Conservation (phyloP, 2,888 invertebrate genomes). For the Dione vanillae region DNA sequence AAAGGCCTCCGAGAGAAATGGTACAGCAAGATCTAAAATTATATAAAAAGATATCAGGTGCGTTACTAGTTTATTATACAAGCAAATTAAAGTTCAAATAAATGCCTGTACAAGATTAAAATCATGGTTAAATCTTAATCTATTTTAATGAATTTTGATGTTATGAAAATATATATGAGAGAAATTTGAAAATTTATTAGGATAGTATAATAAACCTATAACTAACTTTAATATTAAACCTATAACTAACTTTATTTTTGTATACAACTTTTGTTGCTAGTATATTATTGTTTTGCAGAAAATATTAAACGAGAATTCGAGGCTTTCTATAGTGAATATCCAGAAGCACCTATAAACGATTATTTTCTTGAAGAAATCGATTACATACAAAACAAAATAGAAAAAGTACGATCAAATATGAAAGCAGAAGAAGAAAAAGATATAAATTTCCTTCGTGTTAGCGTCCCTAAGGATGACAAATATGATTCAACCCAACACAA, state of each 20-base stretch:
- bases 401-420: slow-evolving; percentile 50
- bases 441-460: slow-evolving; percentile 6
- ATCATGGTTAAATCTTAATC: background rate
- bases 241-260: background rate
- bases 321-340: slow-evolving; percentile 70
- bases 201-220: slow-evolving; percentile 3
- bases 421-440: slow-evolving; percentile 48
- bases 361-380: slow-evolving; percentile 57
- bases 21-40: slow-evolving; percentile 65
- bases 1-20: slow-evolving; percentile 65
- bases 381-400: slow-evolving; percentile 38
- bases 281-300: slow-evolving; percentile 60
- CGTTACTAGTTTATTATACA: slow-evolving; percentile 31
- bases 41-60: slow-evolving; percentile 71
- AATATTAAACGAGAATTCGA: slow-evolving; percentile 72
- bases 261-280: background rate
- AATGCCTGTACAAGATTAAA: background rate
- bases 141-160: background rate
- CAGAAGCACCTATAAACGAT: slow-evolving; percentile 58
- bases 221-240: background rate
- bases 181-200: background rate
- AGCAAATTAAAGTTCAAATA: background rate
- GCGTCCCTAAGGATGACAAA: slow-evolving; percentile 15
- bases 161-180: background rate
- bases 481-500: slow-evolving; percentile 3